A percentile compares a stretch with the other conserved stretches of the same genome.
Evolutionary conservation across 2,797 vertebrate genomes (phyloP).

Genomic region (Eulemur rubriventer): DNA sequence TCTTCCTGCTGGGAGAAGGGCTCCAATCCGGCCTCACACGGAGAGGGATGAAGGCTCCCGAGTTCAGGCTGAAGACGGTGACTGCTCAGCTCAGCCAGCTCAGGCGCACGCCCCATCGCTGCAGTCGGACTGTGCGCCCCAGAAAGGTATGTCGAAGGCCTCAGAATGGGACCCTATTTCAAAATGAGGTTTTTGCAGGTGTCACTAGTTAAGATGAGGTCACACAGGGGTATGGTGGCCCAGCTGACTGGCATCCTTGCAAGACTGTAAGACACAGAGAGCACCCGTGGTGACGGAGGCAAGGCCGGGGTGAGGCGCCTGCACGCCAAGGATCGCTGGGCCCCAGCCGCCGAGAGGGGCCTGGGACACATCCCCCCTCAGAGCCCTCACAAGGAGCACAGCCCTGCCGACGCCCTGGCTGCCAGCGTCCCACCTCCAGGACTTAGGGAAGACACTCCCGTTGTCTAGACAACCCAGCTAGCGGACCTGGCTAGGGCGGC

Average conservation of each 20-base stretch:
- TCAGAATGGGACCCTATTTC: background rate
- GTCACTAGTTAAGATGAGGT: background rate
- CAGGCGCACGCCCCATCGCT: background rate
- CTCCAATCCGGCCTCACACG: background rate
- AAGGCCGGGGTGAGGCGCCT: background rate
- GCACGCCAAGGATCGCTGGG: background rate
- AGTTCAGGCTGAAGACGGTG: too few relatives aligned
- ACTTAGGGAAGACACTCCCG: too few relatives aligned
- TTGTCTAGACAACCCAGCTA: background rate
- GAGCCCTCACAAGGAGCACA: background rate
- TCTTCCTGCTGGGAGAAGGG: background rate
- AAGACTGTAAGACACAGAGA: background rate
- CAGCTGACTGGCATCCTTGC: background rate
- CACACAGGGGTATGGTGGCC: too few relatives aligned
- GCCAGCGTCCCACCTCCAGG: background rate
- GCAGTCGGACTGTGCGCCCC: background rate
- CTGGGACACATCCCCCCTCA: too few relatives aligned
- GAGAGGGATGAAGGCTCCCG: background rate
- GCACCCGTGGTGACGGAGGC: background rate
- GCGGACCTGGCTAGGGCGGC: background rate
- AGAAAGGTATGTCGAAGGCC: background rate
- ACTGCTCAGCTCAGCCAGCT: background rate
- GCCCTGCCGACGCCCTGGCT: background rate
- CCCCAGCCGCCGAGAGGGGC: background rate
- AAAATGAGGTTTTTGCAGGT: background rate